Conservation (phyloP, 2,113 vertebrate species). For the Dasyprocta punctata region DNA sequence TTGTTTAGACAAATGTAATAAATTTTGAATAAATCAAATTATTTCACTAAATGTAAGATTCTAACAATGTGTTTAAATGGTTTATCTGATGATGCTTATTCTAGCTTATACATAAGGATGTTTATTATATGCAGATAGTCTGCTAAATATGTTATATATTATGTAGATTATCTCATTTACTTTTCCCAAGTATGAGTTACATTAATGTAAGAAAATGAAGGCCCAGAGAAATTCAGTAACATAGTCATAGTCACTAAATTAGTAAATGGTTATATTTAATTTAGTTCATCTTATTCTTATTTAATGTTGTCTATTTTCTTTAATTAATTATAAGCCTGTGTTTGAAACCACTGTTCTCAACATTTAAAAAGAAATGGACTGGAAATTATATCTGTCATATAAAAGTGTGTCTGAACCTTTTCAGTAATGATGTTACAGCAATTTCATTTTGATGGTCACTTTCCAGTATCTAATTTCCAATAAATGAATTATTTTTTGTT, state of each 20-base stretch:
- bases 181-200: not conserved
- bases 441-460: not conserved
- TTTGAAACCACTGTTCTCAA: conserved; percentile 25
- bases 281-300: not conserved
- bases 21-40: not conserved
- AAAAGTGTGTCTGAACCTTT: not conserved
- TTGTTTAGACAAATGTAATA: conserved; percentile 9
- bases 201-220: not conserved
- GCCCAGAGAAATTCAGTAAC: not conserved
- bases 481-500: not conserved
- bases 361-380: not conserved
- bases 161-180: not conserved
- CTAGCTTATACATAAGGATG: not conserved
- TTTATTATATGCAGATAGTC: not conserved
- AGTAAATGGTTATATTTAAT: not conserved
- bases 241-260: not conserved
- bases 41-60: not conserved
- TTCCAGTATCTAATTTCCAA: not conserved
- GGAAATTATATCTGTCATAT: not conserved
- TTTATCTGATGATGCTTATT: not conserved
- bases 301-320: not conserved
- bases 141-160: not conserved
- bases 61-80: not conserved
- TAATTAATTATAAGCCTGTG: not conserved
- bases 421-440: not conserved